Conservation (phyloP, 2,797 vertebrate species). For the Bovichtus variegatus region DNA sequence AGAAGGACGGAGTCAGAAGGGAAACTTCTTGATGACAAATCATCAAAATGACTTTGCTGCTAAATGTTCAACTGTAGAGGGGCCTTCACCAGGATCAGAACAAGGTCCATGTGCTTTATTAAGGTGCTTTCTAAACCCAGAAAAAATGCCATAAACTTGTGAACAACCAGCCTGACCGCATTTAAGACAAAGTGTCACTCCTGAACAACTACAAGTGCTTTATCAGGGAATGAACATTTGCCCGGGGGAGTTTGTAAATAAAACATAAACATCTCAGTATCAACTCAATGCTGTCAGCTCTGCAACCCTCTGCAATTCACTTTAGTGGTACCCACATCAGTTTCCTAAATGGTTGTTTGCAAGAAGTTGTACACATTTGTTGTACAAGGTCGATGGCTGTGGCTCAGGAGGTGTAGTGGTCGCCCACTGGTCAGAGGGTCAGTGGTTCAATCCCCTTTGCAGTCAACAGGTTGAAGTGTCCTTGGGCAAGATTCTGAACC, state of each 20-base stretch:
- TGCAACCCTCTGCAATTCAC: too few species aligned
- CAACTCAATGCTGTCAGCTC: neutral
- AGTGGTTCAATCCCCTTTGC: too few species aligned
- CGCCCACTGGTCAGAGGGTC: too few species aligned
- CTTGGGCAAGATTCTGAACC: too few species aligned
- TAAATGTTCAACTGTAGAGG: slow-evolving; percentile 11
- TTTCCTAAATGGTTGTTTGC: too few species aligned
- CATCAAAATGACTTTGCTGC: neutral
- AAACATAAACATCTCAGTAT: neutral
- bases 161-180: neutral
- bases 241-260: neutral
- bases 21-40: neutral
- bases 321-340: too few species aligned
- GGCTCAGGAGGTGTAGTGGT: too few species aligned
- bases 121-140: neutral
- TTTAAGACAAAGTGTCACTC: neutral
- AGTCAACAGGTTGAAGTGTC: too few species aligned
- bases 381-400: too few species aligned
- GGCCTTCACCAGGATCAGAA: slow-evolving; percentile 22
- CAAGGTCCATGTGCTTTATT: slow-evolving; percentile 3
- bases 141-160: neutral
- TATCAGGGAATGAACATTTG: slow-evolving; percentile 26
- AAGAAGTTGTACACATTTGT: too few species aligned
- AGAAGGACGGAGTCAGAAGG: slow-evolving; percentile 11
- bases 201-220: slow-evolving; percentile 31